phyloP scores from a whole-genome alignment of 2,797 vertebrate genomes.

The Malurus splendens region DNA sequence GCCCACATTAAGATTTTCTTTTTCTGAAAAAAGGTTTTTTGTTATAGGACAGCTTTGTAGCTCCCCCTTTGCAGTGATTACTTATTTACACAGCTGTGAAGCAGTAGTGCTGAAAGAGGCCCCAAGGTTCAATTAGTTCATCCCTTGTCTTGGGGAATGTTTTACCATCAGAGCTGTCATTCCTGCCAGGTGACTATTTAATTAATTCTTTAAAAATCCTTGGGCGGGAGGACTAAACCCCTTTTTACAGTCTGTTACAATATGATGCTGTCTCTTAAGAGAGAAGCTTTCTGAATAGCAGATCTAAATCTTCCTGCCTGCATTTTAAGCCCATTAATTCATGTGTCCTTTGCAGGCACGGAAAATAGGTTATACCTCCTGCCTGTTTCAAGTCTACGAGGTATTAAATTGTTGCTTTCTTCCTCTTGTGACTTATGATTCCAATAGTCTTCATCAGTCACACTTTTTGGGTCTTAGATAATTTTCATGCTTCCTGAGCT shows the following conservation, averaged over 20 bases:
- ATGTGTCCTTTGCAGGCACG: accelerated
- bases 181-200: not conserved
- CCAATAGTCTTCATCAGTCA: not conserved
- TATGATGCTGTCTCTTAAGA: accelerated
- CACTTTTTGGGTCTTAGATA: not conserved
- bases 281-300: not conserved
- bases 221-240: not conserved
- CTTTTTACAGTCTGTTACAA: not conserved
- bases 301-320: not conserved
- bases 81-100: not conserved
- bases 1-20: not conserved
- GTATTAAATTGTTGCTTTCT: not conserved
- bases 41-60: not conserved
- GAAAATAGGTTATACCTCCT: not conserved
- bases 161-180: not conserved
- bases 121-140: not conserved
- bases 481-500: not conserved
- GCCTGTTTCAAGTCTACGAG: not conserved
- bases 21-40: not conserved
- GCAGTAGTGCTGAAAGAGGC: not conserved
- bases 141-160: not conserved
- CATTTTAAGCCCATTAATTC: not conserved
- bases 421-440: not conserved
- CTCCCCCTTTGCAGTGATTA: not conserved
- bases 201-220: not conserved